A percentile compares a stretch with the other conserved stretches of the same genome.
These are phyloP conservation scores for Aethes cnicana DNA, from an alignment of 2,888 invertebrate species.

Conservation along the genomic window DNA sequence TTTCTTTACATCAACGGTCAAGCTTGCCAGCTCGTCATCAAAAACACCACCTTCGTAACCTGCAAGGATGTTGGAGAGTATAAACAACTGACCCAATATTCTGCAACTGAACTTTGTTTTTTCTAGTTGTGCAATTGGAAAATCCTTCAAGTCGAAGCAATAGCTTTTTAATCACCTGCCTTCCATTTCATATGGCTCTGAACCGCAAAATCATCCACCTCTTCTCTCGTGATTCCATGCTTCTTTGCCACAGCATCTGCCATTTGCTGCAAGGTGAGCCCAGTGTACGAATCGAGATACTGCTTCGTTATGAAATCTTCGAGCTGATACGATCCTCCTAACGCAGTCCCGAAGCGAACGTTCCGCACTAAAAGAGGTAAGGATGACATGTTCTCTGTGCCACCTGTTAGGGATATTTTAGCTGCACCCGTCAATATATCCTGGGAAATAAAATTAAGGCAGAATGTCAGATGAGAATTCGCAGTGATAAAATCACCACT, in stretches of 20 bases:
- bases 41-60: conserved; percentile 94
- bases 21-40: conserved; percentile 91
- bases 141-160: neutral
- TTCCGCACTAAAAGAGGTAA: conserved; percentile 92
- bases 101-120: too few relatives aligned
- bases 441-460: conserved; percentile 43
- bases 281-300: conserved; percentile 89
- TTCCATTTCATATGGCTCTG: conserved; percentile 93
- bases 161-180: conserved; percentile 79
- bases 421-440: conserved; percentile 92
- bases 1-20: conserved; percentile 90
- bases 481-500: too few relatives aligned
- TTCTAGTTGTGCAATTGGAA: neutral
- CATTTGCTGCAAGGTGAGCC: conserved; percentile 93
- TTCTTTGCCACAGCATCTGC: conserved; percentile 92
- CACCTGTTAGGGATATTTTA: conserved; percentile 92
- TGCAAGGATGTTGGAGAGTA: conserved; percentile 51
- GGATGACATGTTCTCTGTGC: conserved; percentile 97
- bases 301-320: conserved; percentile 85
- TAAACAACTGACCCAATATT: neutral
- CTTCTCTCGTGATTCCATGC: conserved; percentile 87
- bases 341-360: conserved; percentile 92
- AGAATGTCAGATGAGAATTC: too few relatives aligned
- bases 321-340: conserved; percentile 88
- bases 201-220: conserved; percentile 91